Base-by-base conservation (phyloP, 2,888 invertebrate species). In the Noctua fimbriata region DNA sequence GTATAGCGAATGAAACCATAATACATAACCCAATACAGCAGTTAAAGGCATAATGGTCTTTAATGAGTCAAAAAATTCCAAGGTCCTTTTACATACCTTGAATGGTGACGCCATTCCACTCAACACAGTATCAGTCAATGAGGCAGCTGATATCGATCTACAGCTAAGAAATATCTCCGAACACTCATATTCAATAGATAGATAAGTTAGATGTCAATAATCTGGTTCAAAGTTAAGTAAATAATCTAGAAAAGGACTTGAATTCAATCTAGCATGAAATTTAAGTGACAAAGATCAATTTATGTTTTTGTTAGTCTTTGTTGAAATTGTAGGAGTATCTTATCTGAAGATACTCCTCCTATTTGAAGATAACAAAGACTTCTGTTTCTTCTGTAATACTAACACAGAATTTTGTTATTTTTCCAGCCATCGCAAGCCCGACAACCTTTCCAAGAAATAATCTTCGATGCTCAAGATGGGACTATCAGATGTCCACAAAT, bases 401-500 rank as follows among this genome's bases (percentile, higher is more conserved):
- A 52, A 75, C 3, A 32, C 6, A 76, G 4, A 6, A 1, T 16
- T 65, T 44, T 73, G 14, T 7, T 60, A 18, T 36, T 71, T 88
- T 94, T 95, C 79, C 90, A 97, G 96, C 90, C 93, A 6, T 89
- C 95, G 7, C 81, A 87, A 75, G 89, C 93, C 21, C 92, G 93
- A 49, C 87, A 92, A 41, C 89, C 90, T 16, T 96, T 96, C 76
- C 92, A 91, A 76, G 92, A 94, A 79, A 89, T 93, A 80, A 93
- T 96, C 71, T 95, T 91, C 80, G 91, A 94, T 76, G 97, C 97
- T 2, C 91, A 93, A 66, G 94, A 95, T 73, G 94, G 92, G 1
- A 92, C 93, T 10, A 86, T 92, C n/a, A 92, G 90, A 86, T 96
- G 96, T 79, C 96, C 96, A 52, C 96, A 96, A 90, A 83, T 88